A percentile compares a stretch with the other conserved stretches of the same genome.
These are phyloP conservation scores for Mastacembelus armatus DNA, from an alignment of 2,797 vertebrate genomes.

Conservation along the genomic window DNA sequence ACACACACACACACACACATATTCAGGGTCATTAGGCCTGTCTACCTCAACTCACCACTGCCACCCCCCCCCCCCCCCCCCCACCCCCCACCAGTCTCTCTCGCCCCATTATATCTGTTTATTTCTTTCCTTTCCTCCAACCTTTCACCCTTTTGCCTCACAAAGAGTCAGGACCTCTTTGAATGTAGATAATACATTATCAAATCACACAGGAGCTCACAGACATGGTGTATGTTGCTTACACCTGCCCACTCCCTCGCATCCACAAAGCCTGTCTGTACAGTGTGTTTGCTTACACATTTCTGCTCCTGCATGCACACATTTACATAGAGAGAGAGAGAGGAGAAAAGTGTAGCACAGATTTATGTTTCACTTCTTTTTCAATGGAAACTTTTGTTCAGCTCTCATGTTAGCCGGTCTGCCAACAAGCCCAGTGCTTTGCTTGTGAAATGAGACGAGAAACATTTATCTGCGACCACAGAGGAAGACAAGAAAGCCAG, in stretches of 20 bases:
- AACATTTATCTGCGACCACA: conserved; percentile 68
- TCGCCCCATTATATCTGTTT: conserved; percentile 22
- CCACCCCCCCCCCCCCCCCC: conserved; percentile 3
- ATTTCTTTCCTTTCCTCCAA: conserved; percentile 39
- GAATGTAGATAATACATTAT: conserved; percentile 17
- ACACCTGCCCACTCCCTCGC: conserved; percentile 46
- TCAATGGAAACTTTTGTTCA: conserved; percentile 83
- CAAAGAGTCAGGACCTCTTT: conserved; percentile 29
- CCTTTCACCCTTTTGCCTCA: conserved; percentile 35
- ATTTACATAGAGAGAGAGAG: conserved; percentile 29
- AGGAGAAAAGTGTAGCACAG: conserved; percentile 46
- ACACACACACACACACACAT: conserved; percentile 30
- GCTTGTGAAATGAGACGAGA: conserved; percentile 63
- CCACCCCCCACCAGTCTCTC: conserved; percentile 7
- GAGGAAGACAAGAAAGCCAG: conserved; percentile 56
- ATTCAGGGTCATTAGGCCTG: conserved; percentile 32
- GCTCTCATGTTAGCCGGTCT: conserved; percentile 58
- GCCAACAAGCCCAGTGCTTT: conserved; percentile 59
- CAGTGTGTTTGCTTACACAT: conserved; percentile 35
- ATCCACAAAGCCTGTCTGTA: conserved; percentile 27
- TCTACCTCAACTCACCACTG: conserved; percentile 5
- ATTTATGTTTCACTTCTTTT: conserved; percentile 67
- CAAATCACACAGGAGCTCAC: not conserved
- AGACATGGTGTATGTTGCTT: not conserved
- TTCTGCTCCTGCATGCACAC: conserved; percentile 21